Evolutionary conservation across 2,113 vertebrate species (phyloP), one percentile per base, ranked within the genome.

Genomic region (Coracopsis vasa): DNA sequence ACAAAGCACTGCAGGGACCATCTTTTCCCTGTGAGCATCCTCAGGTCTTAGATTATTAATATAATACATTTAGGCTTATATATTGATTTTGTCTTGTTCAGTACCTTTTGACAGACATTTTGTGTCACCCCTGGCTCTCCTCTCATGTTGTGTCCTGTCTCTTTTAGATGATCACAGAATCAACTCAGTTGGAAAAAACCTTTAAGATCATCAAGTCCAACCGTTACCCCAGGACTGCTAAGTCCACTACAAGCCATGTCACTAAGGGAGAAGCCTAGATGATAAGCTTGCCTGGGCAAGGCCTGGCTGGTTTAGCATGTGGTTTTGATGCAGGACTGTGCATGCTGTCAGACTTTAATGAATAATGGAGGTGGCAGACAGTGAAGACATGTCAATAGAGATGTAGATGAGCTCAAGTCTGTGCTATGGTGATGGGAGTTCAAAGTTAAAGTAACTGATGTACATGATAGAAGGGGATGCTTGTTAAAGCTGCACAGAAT

Each of bases 141-240:
- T 51, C 33, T 69, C 24, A 0, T 1, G 15, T 47, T 41, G 0
- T 6, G n/a, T 7, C 33, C 35, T 3, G 6, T 14, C 1, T 27
- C 17, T 71, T 56, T 13, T 3, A 31, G 33, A 15, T 3, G 6
- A 58, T n/a, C 33, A 58, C 16, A 35, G 56, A 23, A 58, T 23
- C 13, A 35, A 15, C 56, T 24, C 9, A 9, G 13, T 35, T 58
- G 33, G 56, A 10, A 58, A 58, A 58, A 33, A 15, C 13, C 33
- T 58, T 3, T 35, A 35, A n/a, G 33, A 58, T 58, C 33, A 56
- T 56, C 20, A 7, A 24, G 21, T 58, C 33, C 56, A 58, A n/a
- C 9, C 3, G 6, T 58, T 58, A 23, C 21, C 56, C 33, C 13
- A 58, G 33, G 21, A 15, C 56, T 58, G 21, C 54, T 21, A 24